Conservation (phyloP, 1,140 invertebrate genomes). For the Scaptomyza hsui region DNA sequence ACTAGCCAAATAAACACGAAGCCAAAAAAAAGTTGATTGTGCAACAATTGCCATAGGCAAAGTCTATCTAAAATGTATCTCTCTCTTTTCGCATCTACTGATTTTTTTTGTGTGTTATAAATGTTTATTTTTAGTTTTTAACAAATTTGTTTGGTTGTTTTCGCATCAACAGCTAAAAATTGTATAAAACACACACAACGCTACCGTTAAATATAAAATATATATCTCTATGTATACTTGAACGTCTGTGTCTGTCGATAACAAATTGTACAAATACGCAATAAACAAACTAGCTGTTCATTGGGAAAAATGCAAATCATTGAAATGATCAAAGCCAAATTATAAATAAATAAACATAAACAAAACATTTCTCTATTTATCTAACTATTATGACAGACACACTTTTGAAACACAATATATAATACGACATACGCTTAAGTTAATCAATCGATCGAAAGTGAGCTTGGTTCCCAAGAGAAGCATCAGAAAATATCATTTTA, state of each 20-base stretch:
- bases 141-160: conserved; percentile 52
- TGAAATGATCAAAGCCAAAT: conserved; percentile 44
- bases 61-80: conserved; percentile 12
- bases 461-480: background rate
- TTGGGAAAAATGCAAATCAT: conserved; percentile 51
- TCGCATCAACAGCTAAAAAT: conserved; percentile 49
- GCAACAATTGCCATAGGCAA: conserved; percentile 48
- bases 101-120: conserved; percentile 41
- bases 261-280: conserved; percentile 41
- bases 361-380: background rate
- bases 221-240: conserved; percentile 6
- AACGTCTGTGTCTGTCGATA: conserved; percentile 25
- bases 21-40: conserved; percentile 51
- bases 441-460: background rate
- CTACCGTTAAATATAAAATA: conserved; percentile 9
- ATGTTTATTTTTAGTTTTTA: conserved; percentile 55
- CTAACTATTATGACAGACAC: background rate
- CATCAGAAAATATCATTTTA: no score
- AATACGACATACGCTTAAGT: background rate
- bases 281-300: conserved; percentile 48
- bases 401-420: no score
- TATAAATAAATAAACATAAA: conserved; percentile 37
- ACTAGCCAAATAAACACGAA: conserved; percentile 3
- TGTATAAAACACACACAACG: conserved; percentile 20
- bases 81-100: conserved; percentile 31